phyloP scores from a whole-genome alignment of 2,113 vertebrate genomes.

The Nesogale talazaci region DNA sequence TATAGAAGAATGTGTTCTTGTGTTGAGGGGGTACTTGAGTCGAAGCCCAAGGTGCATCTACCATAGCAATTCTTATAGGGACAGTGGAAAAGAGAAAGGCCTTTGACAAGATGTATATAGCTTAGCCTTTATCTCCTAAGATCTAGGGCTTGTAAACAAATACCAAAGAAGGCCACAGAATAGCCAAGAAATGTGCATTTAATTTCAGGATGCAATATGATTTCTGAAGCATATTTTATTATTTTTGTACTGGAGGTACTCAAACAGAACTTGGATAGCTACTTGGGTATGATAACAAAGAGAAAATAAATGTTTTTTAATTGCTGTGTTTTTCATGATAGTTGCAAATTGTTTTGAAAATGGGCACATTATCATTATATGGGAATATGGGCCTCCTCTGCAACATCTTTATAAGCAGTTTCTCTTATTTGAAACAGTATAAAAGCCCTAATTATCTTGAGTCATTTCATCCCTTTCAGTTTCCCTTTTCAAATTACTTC shows the following conservation, averaged over 20 bases:
- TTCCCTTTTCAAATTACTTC: conserved; percentile 71
- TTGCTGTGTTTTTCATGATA: not conserved
- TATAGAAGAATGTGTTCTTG: too few species aligned
- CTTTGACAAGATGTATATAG: too few species aligned
- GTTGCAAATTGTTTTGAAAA: not conserved
- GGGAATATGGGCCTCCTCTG: not conserved
- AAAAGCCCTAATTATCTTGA: conserved; percentile 15
- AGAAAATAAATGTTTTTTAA: not conserved
- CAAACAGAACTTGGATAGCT: not conserved
- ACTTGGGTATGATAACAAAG: not conserved
- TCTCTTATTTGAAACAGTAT: conserved; percentile 23
- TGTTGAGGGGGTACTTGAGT: too few species aligned
- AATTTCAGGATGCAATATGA: too few species aligned
- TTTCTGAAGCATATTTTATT: too few species aligned
- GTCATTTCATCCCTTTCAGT: conserved; percentile 56
- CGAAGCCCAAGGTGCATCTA: too few species aligned
- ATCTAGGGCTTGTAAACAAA: too few species aligned
- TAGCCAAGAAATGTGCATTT: too few species aligned
- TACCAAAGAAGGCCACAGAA: too few species aligned
- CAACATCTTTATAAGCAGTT: conserved; percentile 24
- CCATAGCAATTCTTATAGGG: too few species aligned
- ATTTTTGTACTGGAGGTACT: not conserved
- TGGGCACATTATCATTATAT: not conserved
- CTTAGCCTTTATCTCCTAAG: too few species aligned
- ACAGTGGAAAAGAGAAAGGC: too few species aligned